phyloP scores from a whole-genome alignment of 2,797 vertebrate species.

The Brachyalestes nurse region DNA sequence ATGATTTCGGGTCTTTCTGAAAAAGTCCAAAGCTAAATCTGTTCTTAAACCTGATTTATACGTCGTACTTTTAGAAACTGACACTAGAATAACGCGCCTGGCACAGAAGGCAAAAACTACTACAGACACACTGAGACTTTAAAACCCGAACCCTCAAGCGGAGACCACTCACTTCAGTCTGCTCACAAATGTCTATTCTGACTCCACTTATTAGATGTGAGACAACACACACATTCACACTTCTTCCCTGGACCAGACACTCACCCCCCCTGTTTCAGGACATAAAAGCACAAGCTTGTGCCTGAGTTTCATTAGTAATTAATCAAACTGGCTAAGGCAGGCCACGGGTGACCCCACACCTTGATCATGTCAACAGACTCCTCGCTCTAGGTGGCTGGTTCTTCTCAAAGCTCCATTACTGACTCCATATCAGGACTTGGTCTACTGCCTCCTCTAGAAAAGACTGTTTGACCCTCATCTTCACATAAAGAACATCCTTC shows the following conservation, averaged over 20 bases:
- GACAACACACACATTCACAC: conserved; percentile 34
- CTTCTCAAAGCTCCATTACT: conserved; percentile 24
- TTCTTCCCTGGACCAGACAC: conserved; percentile 24
- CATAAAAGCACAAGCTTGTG: conserved; percentile 10
- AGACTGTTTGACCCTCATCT: not conserved
- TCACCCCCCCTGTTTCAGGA: not conserved
- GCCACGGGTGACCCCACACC: conserved; percentile 14
- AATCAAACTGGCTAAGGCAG: conserved; percentile 23
- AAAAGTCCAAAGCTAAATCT: not conserved
- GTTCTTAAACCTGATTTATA: conserved; percentile 8
- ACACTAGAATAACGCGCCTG: conserved; percentile 8
- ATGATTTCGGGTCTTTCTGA: not conserved
- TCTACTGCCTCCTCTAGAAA: not conserved
- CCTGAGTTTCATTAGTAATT: conserved; percentile 22
- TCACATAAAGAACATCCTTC: not conserved
- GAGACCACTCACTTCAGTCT: conserved; percentile 30
- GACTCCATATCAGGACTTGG: not conserved
- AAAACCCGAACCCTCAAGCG: conserved; percentile 4
- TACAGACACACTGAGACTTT: conserved; percentile 33
- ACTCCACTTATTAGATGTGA: conserved; percentile 42
- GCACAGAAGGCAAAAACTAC: conserved; percentile 38
- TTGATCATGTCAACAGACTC: conserved; percentile 22
- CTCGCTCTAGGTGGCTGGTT: conserved; percentile 19
- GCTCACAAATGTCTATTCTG: conserved; percentile 24
- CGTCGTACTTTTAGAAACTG: not conserved